phyloP scores from a whole-genome alignment of 2,113 vertebrate genomes.

The Choloepus hoffmanni region DNA sequence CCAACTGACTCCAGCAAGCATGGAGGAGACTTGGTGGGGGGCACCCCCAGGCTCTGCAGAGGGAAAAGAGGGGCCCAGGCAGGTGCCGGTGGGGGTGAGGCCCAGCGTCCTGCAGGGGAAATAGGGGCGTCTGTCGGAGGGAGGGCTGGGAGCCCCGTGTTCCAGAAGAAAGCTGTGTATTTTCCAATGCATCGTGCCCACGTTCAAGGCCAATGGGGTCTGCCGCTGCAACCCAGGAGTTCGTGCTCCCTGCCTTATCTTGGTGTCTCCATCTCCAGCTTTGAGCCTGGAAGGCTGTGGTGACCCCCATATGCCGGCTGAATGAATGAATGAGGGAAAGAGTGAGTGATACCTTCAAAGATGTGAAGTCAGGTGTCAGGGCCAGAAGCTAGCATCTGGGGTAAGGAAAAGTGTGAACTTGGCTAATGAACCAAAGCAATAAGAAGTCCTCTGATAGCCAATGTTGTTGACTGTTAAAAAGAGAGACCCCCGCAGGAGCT shows the following conservation, averaged over 20 bases:
- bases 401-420: neutral
- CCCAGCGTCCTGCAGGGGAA: neutral
- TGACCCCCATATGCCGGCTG: rapidly evolving
- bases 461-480: neutral
- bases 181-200: too few relatives aligned
- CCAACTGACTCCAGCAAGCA: rapidly evolving
- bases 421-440: neutral
- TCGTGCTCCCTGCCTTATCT: neutral
- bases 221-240: neutral
- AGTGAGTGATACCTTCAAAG: neutral
- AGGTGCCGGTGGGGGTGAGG: rapidly evolving
- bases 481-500: rapidly evolving
- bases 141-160: too few relatives aligned
- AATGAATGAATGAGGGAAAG: too few relatives aligned
- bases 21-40: rapidly evolving
- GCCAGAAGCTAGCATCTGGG: rapidly evolving
- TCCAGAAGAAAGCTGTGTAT: too few relatives aligned
- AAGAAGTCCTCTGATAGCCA: neutral
- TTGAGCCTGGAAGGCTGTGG: rapidly evolving
- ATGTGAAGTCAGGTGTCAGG: too few relatives aligned
- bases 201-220: too few relatives aligned
- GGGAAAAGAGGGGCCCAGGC: too few relatives aligned
- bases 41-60: rapidly evolving
- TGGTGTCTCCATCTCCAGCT: neutral
- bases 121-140: rapidly evolving